Evolutionary conservation across 92 coral and sea anemone species (phyloP), one percentile per base, ranked within the genome.

Genomic region (Parazoanthus atlanticus): DNA sequence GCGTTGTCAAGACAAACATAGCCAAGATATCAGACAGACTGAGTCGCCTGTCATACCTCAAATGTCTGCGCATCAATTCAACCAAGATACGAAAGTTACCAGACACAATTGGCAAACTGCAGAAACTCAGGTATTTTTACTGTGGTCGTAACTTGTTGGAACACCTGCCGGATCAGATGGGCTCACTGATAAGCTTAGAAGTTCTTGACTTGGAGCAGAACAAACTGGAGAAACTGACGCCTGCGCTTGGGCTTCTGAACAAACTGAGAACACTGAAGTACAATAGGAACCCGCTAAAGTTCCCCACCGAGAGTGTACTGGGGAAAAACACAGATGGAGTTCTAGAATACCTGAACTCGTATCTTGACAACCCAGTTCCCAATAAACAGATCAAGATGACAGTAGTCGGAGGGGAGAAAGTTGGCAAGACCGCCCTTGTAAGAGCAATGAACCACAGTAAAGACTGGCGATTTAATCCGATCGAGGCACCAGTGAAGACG

Each of bases 321-420:
- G 94, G 89, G 64, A 93, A 87, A 73, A 95, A 93, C 70, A 91
- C 94, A 15, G 96, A 95, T 21, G 92, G 89, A 46, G 93, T 95
- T 29, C 82, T 95, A 87, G 94, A 91, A 85, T 94, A 89, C 67
- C 85, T 92, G 33, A 90, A 93, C 75, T 90, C 92, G 4, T 95
- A 92, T 76, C 92, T 95, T 69, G 96, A 95, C 80, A 90, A 94
- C 28, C 95, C 97, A 23, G 98, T 96, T 9, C 91, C 92, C 74
- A 95, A 93, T 71, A 91, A 87, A 7, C 98, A 95, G 74, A 89
- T 95, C 61, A 95, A 95, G 81, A 85, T 95, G 86, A 88, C 92
- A 8, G 64, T 93, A 33, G 96, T 95, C 0, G 98, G 98, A 38
- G 98, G 93, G 49, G 90, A 90, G 66, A 86, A 90, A 32, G 98